Percentiles rank a stretch among this genome's conserved stretches.
Conservation (phyloP, 2,113 vertebrate species). For the Anolis sagrei region DNA sequence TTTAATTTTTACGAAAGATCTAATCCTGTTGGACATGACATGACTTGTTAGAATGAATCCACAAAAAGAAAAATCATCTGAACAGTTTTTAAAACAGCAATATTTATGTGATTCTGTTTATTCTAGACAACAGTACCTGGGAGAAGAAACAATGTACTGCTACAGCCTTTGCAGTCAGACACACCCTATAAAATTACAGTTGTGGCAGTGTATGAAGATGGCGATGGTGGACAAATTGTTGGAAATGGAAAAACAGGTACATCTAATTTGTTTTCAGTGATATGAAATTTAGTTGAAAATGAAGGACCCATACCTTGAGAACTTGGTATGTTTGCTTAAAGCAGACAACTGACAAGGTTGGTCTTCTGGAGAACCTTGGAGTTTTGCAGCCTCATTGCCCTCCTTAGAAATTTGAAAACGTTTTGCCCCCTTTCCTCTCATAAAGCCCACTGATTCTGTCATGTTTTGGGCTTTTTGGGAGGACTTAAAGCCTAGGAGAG, state of each 20-base stretch:
- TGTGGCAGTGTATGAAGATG: slow-evolving; percentile 91
- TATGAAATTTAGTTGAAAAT: background rate
- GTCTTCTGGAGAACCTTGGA: too few species aligned
- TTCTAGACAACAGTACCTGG: slow-evolving; percentile 89
- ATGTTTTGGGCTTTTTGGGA: too few species aligned
- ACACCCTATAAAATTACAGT: slow-evolving; percentile 95
- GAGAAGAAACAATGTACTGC: slow-evolving; percentile 91
- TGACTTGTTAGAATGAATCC: too few species aligned
- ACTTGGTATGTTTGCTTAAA: background rate
- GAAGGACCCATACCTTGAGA: background rate
- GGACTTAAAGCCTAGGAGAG: too few species aligned
- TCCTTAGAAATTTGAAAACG: too few species aligned
- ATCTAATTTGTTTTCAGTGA: slow-evolving; percentile 7
- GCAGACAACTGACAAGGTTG: too few species aligned
- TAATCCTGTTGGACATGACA: too few species aligned
- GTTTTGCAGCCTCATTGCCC: too few species aligned
- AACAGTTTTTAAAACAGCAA: background rate
- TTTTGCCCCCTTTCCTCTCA: too few species aligned
- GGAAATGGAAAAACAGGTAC: slow-evolving; percentile 92
- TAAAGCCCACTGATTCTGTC: too few species aligned
- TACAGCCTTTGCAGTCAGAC: slow-evolving; percentile 88
- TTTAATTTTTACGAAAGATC: background rate
- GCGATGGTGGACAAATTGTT: slow-evolving; percentile 85
- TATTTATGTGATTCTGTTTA: slow-evolving; percentile 29
- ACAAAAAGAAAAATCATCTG: background rate